Base-by-base conservation (phyloP, 2,797 vertebrate species). In the Chiloscyllium punctatum region DNA sequence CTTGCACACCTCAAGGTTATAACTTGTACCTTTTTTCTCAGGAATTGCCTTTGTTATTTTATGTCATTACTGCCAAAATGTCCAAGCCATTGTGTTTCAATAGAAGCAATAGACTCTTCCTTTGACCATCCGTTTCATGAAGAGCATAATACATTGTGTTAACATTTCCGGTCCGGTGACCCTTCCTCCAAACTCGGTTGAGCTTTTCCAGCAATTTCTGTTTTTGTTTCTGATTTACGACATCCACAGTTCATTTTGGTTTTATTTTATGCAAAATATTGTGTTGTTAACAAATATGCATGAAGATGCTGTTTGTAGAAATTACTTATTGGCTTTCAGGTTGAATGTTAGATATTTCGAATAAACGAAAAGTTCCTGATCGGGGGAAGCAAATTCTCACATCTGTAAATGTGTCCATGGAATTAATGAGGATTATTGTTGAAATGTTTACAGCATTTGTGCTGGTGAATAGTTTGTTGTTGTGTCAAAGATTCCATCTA, bases 401-500 rank as follows among this genome's bases (percentile, higher is more conserved):
- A 90, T 62, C 87, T 91, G 57, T 37, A 66, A 91, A 62, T 23
- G 57, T 21, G 88, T 42, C 90, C 18, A 13, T 68, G 37, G n/a
- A 68, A 92, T 69, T 68, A 68, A 42, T 62, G n/a, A 42, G 21
- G 37, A 69, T 62, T n/a, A 2, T 69, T 69, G 66, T 68, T 68
- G 62, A 69, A 69, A 92, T 42, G 66, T 25, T 37, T 90, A 84
- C 48, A 21, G 69, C 4, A n/a, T 92, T 92, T 92, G n/a, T 92
- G 62, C 62, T 69, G 90, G 62, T 92, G 37, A 92, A 69, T 69
- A n/a, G 33, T 92, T 92, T 21, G 21, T 69, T 5, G 90, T 69
- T 92, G 90, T 69, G 18, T 92, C 90, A 92, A 92, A 23, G 21
- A 84, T 92, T 92, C 42, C 90, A 92, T 92, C 25, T 68, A 62